Conservation (phyloP, 2,888 invertebrate species). For the Terebella lapidaria region DNA sequence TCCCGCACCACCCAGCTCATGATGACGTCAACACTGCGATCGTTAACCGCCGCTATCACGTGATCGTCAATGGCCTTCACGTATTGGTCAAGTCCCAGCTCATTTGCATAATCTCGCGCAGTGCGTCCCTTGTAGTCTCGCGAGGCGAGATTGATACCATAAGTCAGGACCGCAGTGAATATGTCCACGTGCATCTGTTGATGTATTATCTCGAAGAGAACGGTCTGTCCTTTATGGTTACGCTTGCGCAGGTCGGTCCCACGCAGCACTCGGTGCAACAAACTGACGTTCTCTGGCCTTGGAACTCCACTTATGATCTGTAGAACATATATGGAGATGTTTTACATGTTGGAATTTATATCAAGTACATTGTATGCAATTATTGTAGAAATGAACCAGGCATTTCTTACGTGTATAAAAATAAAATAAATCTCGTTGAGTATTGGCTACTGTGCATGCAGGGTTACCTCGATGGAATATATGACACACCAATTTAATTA, state of each 20-base stretch:
- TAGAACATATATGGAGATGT: too few relatives aligned
- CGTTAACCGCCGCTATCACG: constrained; percentile 5
- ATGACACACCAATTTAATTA: too few relatives aligned
- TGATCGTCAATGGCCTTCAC: constrained; percentile 10
- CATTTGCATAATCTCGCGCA: constrained; percentile 12
- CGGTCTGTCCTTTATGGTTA: constrained; percentile 34
- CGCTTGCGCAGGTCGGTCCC: constrained; percentile 33
- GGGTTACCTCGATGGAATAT: too few relatives aligned
- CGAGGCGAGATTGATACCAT: constrained; percentile 6
- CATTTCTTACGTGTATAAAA: too few relatives aligned
- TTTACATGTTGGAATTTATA: too few relatives aligned
- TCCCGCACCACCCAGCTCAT: not conserved
- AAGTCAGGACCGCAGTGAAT: constrained; percentile 5
- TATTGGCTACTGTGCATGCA: too few relatives aligned
- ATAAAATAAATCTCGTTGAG: too few relatives aligned
- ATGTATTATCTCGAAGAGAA: constrained; percentile 33
- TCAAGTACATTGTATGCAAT: too few relatives aligned
- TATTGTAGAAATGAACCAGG: too few relatives aligned
- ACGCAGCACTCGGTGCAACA: constrained; percentile 32
- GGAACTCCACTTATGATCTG: constrained; percentile 34
- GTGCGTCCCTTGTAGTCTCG: constrained; percentile 14
- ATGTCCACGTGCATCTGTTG: constrained; percentile 27
- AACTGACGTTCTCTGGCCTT: constrained; percentile 32
- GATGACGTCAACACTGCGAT: constrained; percentile 7
- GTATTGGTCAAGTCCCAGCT: constrained; percentile 1